Evolutionary conservation across 23 tunicate species (phyloP), one percentile per base, ranked within the genome.

Genomic region (Trididemnum nubilum): DNA sequence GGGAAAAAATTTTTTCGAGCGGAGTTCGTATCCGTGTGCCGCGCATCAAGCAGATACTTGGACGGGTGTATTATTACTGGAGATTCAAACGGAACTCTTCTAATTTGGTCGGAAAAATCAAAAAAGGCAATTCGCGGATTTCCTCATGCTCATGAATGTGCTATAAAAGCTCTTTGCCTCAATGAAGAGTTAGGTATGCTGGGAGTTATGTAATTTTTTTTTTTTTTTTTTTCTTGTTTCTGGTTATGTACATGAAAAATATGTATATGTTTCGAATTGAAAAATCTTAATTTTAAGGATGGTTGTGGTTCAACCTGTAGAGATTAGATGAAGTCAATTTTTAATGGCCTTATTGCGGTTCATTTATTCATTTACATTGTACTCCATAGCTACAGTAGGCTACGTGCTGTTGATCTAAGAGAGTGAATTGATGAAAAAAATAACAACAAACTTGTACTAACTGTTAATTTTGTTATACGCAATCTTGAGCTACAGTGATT

Each of bases 121-220:
- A 85, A 77, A 71, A 72, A 36, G 1, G 90, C 82, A 30, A 57
- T 75, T 15, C 70, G 44, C 30, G 90, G 86, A 1, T 81, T 75
- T 61, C 60, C 89, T 28, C 97, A 91, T 60, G 97, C 97, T 35
- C 97, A 91, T 60, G 97, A 91, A 44, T 91, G 97, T 67, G 82
- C 83, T 27, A 77, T 91, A 64, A 63, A 83, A 0, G 31, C 90
- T n/a, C 50, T 78, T 5, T 85, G 83, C 73, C 51, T 78, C 44
- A 60, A 79, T 4, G 83, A 79, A 30, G 87, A 81, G 73, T 7
- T 15, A 2, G 65, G 64, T 44, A 44, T 9, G 69, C 69, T 22
- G n/a, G 18, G 57, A 12, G 12, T 12, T 50, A 18, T 50, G 12
- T 50, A 12, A 50, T 50, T 50, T 50, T 50, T 50, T 12, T 50